Base-by-base conservation (phyloP, 92 coral and sea anemone genomes). In the Chrysogorgia sp. region DNA sequence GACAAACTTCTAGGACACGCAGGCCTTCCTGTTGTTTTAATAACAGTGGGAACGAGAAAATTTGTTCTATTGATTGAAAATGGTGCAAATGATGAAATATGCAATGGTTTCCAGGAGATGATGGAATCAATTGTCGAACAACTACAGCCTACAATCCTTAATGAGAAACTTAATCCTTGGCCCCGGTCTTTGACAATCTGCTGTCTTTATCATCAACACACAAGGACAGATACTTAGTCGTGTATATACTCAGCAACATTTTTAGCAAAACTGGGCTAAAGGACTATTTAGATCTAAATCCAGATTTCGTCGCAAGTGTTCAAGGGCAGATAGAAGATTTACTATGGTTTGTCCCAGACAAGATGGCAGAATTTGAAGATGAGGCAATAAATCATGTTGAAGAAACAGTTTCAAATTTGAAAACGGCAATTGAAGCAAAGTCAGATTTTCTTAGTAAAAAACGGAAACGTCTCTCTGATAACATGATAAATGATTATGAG, bases 181-280 rank as follows among this genome's bases (percentile, higher is more conserved):
- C 43, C 43, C 5, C 12, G 5, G 43, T 37, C 43, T 37, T 4
- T 12, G 12, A 37, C 5, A 37, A 37, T 23, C 65, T 33, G 32
- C 4, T 63, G 69, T 24, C 69, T 63, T 63, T 63, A 63, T 10
- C 37, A 30, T 26, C 69, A 15, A 63, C 69, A 21, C 23, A 63
- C 40, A 63, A 63, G n/a, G 69, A 63, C 69, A 63, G 40, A 12
- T 63, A 63, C 23, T 29, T 26, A 22, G 10, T 63, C 10, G 41
- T 63, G 8, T 63, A 63, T 12, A n/a, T 63, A 23, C 40, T 63
- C 17, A 29, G 30, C 41, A 63, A 7, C 2, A 64, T 64, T 9
- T 64, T 64, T 34, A 64, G 71, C n/a, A 7, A 33, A 17, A 64
- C 71, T 10, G 71, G 71, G 49, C 71, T 64, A 64, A 64, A 64